Percentiles rank a stretch among this genome's conserved stretches.
phyloP scores from a whole-genome alignment of 2,888 invertebrate genomes.

The Oligia latruncula region DNA sequence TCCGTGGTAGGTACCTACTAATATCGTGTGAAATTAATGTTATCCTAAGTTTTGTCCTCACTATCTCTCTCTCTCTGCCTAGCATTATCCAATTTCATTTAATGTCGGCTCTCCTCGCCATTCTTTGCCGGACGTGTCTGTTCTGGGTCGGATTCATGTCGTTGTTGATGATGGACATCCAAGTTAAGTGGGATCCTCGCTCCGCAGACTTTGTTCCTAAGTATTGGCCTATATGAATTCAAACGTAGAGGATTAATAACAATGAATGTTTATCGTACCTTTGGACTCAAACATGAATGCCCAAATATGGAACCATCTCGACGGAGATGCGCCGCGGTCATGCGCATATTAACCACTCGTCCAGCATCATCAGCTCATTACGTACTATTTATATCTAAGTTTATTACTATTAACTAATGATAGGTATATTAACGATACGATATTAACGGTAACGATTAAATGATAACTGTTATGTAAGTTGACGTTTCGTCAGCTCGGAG shows the following conservation, averaged over 20 bases:
- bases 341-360: slow-evolving; percentile 19
- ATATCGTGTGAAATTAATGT: neutral
- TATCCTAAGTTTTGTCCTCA: neutral
- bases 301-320: slow-evolving; percentile 1
- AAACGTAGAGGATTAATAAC: neutral
- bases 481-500: slow-evolving; percentile 54
- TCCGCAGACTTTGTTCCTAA: neutral
- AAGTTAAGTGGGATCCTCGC: neutral
- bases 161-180: neutral
- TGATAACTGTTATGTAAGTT: slow-evolving; percentile 53
- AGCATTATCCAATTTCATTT: neutral
- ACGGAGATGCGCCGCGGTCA: slow-evolving; percentile 32
- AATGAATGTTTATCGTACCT: slow-evolving; percentile 1
- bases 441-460: slow-evolving; percentile 4
- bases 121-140: no score
- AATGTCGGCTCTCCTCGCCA: neutral
- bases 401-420: slow-evolving; percentile 47
- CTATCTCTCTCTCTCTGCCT: neutral
- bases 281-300: neutral
- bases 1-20: neutral
- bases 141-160: neutral
- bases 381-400: slow-evolving; percentile 45
- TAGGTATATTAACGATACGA: neutral
- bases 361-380: slow-evolving; percentile 37
- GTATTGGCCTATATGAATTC: neutral